Evolutionary conservation across 2,113 vertebrate species (phyloP).

Genomic region (Ramphastos sulfuratus): DNA sequence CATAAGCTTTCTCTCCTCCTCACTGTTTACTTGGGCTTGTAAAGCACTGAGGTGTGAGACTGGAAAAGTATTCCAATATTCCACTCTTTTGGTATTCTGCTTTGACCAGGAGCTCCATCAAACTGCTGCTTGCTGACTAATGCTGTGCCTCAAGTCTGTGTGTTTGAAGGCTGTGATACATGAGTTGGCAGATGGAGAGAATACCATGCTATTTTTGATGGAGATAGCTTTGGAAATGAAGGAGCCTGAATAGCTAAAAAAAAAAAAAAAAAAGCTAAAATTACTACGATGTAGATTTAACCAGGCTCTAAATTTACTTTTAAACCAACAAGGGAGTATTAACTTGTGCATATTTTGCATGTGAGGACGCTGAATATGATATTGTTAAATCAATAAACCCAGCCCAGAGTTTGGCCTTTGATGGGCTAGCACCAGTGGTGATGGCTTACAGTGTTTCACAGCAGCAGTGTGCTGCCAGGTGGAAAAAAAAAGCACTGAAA

Average conservation of each 20-base stretch:
- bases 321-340: not conserved
- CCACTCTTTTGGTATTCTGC: not conserved
- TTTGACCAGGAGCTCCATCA: not conserved
- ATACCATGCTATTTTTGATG: slow-evolving; percentile 13
- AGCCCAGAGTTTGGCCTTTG: not conserved
- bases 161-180: not conserved
- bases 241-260: not conserved
- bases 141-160: not conserved
- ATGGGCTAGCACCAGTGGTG: not conserved
- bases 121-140: slow-evolving; percentile 23
- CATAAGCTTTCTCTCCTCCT: not conserved
- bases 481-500: slow-evolving; percentile 10
- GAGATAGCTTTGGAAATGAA: slow-evolving; percentile 34
- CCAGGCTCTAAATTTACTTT: not conserved
- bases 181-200: slow-evolving; percentile 45
- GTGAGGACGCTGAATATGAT: not conserved
- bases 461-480: not conserved
- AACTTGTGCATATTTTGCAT: not conserved
- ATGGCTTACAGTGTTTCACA: not conserved
- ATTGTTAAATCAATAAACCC: not conserved
- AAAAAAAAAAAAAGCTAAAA: not conserved
- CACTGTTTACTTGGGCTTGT: not conserved
- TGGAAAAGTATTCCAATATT: not conserved
- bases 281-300: not conserved
- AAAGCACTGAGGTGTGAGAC: not conserved